These are phyloP conservation scores for Aselliscus stoliczkanus DNA, from an alignment of 2,797 vertebrate species.

Conservation along the genomic window DNA sequence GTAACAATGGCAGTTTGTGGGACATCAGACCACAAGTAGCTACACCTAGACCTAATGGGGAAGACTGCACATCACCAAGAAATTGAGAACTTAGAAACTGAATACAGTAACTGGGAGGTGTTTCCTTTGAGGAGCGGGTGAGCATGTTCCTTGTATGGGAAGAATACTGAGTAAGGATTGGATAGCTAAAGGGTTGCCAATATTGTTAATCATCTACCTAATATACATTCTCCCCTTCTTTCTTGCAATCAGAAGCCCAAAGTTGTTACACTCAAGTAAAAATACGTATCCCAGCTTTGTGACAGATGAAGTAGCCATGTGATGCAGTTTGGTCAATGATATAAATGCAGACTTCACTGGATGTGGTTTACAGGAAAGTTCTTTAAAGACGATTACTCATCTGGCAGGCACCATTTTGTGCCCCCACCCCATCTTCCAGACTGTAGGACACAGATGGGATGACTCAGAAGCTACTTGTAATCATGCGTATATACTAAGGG, in stretches of 20 bases:
- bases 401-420: conserved; percentile 24
- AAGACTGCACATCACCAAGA: not conserved
- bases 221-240: not conserved
- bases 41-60: not conserved
- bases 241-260: conserved; percentile 5
- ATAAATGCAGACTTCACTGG: conserved; percentile 30
- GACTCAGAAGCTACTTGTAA: not conserved
- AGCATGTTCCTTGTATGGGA: not conserved
- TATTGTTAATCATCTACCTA: not conserved
- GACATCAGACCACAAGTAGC: not conserved
- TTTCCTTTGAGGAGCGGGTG: not conserved
- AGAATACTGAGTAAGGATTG: not conserved
- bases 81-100: conserved; percentile 9
- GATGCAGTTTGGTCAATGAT: not conserved
- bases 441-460: not conserved
- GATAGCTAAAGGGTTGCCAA: conserved; percentile 5
- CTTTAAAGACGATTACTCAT: conserved; percentile 8
- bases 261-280: conserved; percentile 2
- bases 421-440: not conserved
- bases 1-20: not conserved
- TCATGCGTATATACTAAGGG: not conserved
- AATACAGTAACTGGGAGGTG: not conserved
- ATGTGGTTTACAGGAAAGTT: not conserved
- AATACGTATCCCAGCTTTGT: not conserved
- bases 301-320: not conserved